Base-by-base conservation (phyloP, 2,888 invertebrate species). In the Coenonympha arcania region DNA sequence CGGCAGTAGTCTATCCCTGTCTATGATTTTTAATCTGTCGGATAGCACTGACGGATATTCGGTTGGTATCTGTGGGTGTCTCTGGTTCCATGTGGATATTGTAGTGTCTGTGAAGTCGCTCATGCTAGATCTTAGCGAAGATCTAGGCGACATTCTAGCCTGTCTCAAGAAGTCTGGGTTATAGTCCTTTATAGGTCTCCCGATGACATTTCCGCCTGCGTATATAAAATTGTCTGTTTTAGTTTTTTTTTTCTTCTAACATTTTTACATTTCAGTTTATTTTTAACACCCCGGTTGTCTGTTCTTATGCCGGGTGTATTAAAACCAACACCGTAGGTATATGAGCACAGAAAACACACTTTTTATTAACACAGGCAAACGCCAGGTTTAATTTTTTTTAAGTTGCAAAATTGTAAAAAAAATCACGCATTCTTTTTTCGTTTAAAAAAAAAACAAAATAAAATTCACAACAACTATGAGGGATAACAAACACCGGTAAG, bases 71-170 rank as follows among this genome's bases (percentile, higher is more conserved):
- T 52, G 62, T 9, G 39, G 39, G 40, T 80, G 76, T 45, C 78
- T 76, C 53, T 83, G 82, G 51, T 85, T 85, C 85, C 85, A 86
- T 0, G 84, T 86, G 0, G 86, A 86, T 55, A 85, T 84, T 0
- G 86, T 85, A 1, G 86, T 87, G 61, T 87, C 87, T 45, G 87
- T 87, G 60, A 87, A 87, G 67, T 86, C 86, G 69, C 84, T 84
- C 71, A 82, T 63, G 56, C 85, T 86, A 62, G 86, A 86, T 71
- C 85, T 74, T 43, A 81, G 45, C 0, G 83, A 85, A 65, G 84
- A 85, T 53, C 81, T 79, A 64, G 84, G 84, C 57, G 85, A 85
- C 57, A 80, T 57, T 66, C 69, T 69, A 44, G 77, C 71, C 47
- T 66, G 74, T 63, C 72, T 76, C 64, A 84, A 45, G 28, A 62